These are phyloP conservation scores for Pilophorus perplexus DNA, from an alignment of 2,888 invertebrate genomes.

Conservation along the genomic window DNA sequence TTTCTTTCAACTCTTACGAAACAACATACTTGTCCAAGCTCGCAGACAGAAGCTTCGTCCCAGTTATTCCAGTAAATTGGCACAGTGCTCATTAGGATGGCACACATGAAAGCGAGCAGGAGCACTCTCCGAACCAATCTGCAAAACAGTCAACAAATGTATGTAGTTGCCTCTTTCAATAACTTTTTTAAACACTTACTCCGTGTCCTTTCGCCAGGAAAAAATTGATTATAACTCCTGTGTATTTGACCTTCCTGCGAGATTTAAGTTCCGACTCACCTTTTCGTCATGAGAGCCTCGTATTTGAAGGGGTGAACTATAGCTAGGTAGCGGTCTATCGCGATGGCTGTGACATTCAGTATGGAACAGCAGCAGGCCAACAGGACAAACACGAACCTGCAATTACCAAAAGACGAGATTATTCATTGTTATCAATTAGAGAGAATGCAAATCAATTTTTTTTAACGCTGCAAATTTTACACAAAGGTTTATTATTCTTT, in stretches of 20 bases:
- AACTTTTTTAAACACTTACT: not conserved
- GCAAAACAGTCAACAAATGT: constrained; percentile 14
- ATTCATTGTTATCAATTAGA: no score
- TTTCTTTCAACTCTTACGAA: no score
- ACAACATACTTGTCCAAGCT: constrained; percentile 56
- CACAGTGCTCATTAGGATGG: constrained; percentile 65
- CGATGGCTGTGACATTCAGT: constrained; percentile 74
- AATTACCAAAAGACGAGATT: no score
- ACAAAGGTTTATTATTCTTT: no score
- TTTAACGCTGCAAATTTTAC: no score
- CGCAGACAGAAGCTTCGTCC: constrained; percentile 62
- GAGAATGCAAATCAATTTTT: no score
- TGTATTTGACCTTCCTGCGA: no score
- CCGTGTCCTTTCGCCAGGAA: not conserved
- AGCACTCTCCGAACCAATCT: constrained; percentile 63
- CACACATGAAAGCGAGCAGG: constrained; percentile 65
- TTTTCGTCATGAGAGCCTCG: constrained; percentile 67
- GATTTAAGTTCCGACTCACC: constrained; percentile 47
- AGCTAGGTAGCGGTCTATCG: constrained; percentile 74
- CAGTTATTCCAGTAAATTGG: constrained; percentile 79
- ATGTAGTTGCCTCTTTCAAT: not conserved
- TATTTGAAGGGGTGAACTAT: constrained; percentile 78
- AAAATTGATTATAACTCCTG: not conserved
- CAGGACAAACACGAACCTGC: constrained; percentile 55
- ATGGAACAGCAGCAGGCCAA: constrained; percentile 77